Evolutionary conservation across 2,113 vertebrate genomes (phyloP), one percentile per base, ranked within the genome.

Genomic region (Hemichromis elongatus): DNA sequence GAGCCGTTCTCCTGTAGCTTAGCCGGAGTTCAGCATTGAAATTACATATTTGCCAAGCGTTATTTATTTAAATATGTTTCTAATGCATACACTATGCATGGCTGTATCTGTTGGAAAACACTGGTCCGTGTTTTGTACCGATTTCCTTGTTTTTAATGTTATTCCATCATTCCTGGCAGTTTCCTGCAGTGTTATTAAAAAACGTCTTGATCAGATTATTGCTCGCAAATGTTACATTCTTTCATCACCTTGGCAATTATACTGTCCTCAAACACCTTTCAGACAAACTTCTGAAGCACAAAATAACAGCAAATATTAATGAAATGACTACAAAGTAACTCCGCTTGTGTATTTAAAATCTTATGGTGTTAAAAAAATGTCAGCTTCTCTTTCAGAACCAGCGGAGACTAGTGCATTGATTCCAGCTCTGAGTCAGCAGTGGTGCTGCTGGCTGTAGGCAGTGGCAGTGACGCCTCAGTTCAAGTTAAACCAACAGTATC

Each of bases 1-100:
- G 77, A 89, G 83, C 61, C 33, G 19, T 50, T 90, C 37, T 63
- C 84, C 92, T 86, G 80, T 84, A 79, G 88, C 63, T 84, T 83
- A 53, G 82, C 66, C 75, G 54, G 35, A 77, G 63, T 79, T 89
- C 21, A 19, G 50, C 81, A 80, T 79, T 16, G 61, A 86, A 73
- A 56, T 24, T 18, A 12, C 28, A 5, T 45, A 14, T 85, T 88
- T 47, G 3, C 19, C 19, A 5, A 78, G 9, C 66, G 77, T 89
- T 7, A 83, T 75, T 28, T 11, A 18, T 70, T 68, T 47, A 14
- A 59, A 81, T 26, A 50, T 50, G 24, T 86, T 81, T 79, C 63
- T 83, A 11, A 45, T 68, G 42, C 21, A n/a, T 28, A n/a, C 45
- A n/a, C 26, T 30, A n/a, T 75, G 10, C 16, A 0, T 30, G 24